Evolutionary conservation across 1,140 invertebrate genomes (phyloP).

Genomic region (Bilobella aurantiaca): DNA sequence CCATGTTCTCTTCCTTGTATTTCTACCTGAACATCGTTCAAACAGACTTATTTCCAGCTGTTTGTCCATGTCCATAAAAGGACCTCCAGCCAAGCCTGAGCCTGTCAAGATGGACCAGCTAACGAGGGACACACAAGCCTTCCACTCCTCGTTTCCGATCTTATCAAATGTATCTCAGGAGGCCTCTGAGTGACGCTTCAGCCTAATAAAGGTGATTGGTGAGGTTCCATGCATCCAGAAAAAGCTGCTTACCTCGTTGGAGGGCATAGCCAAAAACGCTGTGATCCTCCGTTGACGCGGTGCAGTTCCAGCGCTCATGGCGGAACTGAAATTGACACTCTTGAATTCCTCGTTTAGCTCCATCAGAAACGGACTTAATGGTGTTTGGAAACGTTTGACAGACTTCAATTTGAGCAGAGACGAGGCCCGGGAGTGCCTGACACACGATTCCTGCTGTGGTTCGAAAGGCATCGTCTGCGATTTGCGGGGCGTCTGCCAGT

Average conservation of each 20-base stretch:
- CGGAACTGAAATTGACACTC: conserved; percentile 51
- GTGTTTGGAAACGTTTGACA: conserved; percentile 45
- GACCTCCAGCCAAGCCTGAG: background rate
- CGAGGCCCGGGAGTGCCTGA: conserved; percentile 40
- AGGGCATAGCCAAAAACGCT: conserved; percentile 43
- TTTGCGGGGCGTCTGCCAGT: conserved; percentile 30
- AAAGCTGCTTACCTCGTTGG: conserved; percentile 39
- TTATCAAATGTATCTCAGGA: background rate
- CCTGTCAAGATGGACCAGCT: background rate
- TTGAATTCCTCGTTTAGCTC: conserved; percentile 45
- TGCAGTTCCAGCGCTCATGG: conserved; percentile 52
- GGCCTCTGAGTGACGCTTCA: background rate
- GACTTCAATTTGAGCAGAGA: conserved; percentile 45
- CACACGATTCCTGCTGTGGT: conserved; percentile 37
- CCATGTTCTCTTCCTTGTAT: no score
- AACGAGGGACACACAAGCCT: background rate
- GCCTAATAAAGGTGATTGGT: background rate
- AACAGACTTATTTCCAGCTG: background rate
- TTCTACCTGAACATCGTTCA: background rate
- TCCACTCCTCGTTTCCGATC: background rate
- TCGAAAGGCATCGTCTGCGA: conserved; percentile 32
- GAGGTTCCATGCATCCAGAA: background rate
- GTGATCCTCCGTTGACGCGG: conserved; percentile 40
- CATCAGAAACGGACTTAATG: conserved; percentile 45
- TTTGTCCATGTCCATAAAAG: conserved; percentile 1